Conservation (phyloP, 2,113 vertebrate genomes). For the Psittacus erithacus region DNA sequence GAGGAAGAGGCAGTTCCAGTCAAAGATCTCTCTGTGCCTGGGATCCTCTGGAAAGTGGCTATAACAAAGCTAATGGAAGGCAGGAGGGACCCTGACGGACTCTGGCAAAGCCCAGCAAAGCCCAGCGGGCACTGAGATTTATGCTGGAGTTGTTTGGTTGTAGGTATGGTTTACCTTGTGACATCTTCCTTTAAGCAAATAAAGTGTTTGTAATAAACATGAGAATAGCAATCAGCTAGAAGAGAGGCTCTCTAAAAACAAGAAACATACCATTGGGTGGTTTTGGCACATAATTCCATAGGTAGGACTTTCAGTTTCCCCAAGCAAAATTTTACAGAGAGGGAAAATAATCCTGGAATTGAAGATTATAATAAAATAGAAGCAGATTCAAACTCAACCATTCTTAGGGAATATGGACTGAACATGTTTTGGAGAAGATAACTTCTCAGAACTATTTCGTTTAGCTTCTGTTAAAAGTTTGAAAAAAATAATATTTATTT, state of each 20-base stretch:
- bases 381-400: not conserved
- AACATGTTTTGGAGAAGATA: not conserved
- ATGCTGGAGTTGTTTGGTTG: not conserved
- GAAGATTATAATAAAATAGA: not conserved
- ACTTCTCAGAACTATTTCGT: not conserved
- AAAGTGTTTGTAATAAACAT: not conserved
- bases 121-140: not conserved
- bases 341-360: not conserved
- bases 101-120: no score
- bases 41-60: not conserved
- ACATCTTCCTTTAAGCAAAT: not conserved
- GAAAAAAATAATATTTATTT: not conserved
- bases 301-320: not conserved
- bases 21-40: not conserved
- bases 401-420: not conserved
- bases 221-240: not conserved
- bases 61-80: not conserved
- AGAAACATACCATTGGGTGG: not conserved
- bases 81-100: no score
- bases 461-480: not conserved
- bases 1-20: not conserved
- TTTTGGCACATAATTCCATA: rapidly evolving
- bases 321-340: not conserved
- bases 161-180: not conserved
- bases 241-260: not conserved